A percentile compares a stretch with the other conserved stretches of the same genome.
Conservation (phyloP, 2,888 invertebrate species). For the Drosophila subquinaria region DNA sequence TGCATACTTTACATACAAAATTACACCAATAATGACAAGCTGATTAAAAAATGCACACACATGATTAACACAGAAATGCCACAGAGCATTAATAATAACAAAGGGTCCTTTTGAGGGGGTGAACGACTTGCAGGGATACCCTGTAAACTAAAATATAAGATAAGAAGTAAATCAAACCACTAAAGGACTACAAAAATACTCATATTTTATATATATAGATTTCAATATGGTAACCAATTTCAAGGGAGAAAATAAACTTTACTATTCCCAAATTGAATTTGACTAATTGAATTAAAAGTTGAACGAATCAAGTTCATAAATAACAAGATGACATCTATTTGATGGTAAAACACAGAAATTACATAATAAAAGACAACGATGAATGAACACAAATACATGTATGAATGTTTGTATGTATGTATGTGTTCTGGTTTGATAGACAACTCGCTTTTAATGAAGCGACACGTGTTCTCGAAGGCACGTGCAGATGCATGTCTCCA, state of each 20-base stretch:
- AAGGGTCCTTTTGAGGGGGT: neutral
- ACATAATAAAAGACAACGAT: constrained; percentile 5
- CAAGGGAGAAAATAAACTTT: neutral
- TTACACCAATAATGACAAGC: constrained; percentile 62
- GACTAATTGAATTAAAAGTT: neutral
- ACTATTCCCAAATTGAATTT: neutral
- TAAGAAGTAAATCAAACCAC: too few relatives aligned
- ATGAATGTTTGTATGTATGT: neutral
- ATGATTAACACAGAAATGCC: constrained; percentile 47
- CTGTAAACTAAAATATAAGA: neutral
- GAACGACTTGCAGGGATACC: too few relatives aligned
- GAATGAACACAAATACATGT: neutral
- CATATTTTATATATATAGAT: neutral
- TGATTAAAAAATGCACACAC: constrained; percentile 54
- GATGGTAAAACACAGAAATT: constrained; percentile 14
- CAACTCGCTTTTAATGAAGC: constrained; percentile 53
- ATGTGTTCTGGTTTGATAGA: constrained; percentile 31
- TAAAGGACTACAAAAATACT: too few relatives aligned
- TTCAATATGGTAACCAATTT: neutral
- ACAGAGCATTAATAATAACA: constrained; percentile 16
- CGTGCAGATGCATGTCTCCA: constrained; percentile 35
- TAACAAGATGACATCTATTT: constrained; percentile 33
- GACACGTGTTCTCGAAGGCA: constrained; percentile 46
- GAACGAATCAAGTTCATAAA: neutral
- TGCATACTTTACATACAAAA: constrained; percentile 60